Conservation (phyloP, 2,113 vertebrate genomes). For the Hylia prasina region DNA sequence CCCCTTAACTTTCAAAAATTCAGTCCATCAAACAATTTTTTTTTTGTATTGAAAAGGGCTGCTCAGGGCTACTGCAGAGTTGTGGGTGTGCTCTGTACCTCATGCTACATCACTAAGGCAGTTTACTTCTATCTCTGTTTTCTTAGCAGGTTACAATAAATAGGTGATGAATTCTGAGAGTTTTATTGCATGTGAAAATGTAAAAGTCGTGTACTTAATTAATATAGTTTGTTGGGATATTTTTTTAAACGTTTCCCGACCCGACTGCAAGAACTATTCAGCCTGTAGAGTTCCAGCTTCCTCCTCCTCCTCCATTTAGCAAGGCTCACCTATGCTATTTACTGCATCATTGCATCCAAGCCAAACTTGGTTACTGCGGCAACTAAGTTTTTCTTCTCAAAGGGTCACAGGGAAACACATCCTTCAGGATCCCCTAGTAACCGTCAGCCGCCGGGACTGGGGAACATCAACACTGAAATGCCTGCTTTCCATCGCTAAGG, state of each 20-base stretch:
- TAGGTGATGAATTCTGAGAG: background rate
- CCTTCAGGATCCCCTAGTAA: slow-evolving; percentile 77
- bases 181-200: background rate
- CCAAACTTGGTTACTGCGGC: slow-evolving; percentile 80
- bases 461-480: slow-evolving; percentile 65
- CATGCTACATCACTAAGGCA: background rate
- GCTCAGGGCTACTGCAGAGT: background rate
- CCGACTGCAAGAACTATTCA: background rate
- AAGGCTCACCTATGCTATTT: slow-evolving; percentile 71
- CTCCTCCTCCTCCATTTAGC: slow-evolving; percentile 39
- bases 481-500: slow-evolving; percentile 68
- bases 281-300: background rate
- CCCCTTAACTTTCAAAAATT: background rate
- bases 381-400: slow-evolving; percentile 74
- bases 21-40: background rate
- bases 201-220: background rate
- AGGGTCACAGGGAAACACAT: slow-evolving; percentile 79
- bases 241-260: slow-evolving; percentile 2
- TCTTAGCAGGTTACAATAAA: background rate
- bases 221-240: background rate
- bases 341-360: slow-evolving; percentile 73
- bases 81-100: background rate
- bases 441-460: slow-evolving; percentile 44
- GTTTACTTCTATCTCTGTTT: slow-evolving; percentile 2
- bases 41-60: background rate